A percentile compares a stretch with the other conserved stretches of the same genome.
These are phyloP conservation scores for Diaprepes abbreviatus DNA, from an alignment of 2,888 invertebrate species.

Conservation along the genomic window DNA sequence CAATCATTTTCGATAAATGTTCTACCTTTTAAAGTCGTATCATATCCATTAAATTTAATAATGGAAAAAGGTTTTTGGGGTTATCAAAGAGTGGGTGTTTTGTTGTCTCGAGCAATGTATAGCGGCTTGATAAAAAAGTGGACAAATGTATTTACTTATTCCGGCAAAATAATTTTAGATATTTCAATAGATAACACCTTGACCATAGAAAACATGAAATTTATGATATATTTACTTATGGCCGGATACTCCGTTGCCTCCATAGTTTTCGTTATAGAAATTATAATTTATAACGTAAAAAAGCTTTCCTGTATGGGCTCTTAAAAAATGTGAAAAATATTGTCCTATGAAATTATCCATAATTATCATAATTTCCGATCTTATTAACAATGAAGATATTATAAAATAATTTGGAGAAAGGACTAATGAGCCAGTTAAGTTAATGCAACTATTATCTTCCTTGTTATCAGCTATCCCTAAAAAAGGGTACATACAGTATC, in stretches of 20 bases:
- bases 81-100: neutral
- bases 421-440: no score
- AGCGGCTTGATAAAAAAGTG: constrained; percentile 14
- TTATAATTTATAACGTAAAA: constrained; percentile 8
- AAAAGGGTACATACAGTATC: no score
- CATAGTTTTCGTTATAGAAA: constrained; percentile 45
- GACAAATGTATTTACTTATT: neutral
- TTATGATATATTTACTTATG: constrained; percentile 44
- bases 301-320: no score
- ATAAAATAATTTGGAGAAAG: no score
- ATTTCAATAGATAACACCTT: constrained; percentile 26
- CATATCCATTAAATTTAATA: constrained; percentile 15
- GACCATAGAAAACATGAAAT: constrained; percentile 42
- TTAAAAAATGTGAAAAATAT: no score
- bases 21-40: constrained; percentile 54
- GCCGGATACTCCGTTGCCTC: constrained; percentile 34
- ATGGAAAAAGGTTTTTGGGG: constrained; percentile 35
- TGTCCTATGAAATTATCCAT: no score
- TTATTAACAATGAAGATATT: no score
- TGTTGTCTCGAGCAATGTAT: neutral
- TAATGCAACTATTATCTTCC: no score
- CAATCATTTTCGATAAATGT: constrained; percentile 50
- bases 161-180: constrained; percentile 1
- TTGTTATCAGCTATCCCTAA: no score
- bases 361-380: no score